A percentile compares a stretch with the other conserved stretches of the same genome.
Evolutionary conservation across 2,888 invertebrate species (phyloP).

Genomic region (Eristalinus sepulchralis): DNA sequence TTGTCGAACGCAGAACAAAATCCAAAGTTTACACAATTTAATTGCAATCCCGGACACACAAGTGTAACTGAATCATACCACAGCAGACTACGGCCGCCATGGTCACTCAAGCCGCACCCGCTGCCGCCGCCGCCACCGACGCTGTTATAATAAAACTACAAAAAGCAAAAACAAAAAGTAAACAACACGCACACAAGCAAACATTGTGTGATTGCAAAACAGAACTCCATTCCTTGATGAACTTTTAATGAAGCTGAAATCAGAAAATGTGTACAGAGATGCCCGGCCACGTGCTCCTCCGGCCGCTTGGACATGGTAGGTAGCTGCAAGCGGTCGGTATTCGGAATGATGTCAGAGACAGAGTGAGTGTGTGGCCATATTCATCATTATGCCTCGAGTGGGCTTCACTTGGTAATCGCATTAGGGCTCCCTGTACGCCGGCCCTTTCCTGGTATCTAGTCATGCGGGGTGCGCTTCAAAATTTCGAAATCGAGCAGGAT

Average conservation of each 20-base stretch:
- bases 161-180: slow-evolving; percentile 1
- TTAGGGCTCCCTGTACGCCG: slow-evolving; percentile 8
- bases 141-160: not conserved
- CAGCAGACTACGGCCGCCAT: not conserved
- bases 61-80: slow-evolving; percentile 14
- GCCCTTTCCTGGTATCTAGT: slow-evolving; percentile 11
- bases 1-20: slow-evolving; percentile 17
- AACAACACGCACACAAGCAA: not conserved
- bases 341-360: slow-evolving; percentile 13
- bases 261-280: slow-evolving; percentile 17
- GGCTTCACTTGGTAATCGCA: slow-evolving; percentile 20
- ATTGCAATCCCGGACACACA: slow-evolving; percentile 36
- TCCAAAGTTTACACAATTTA: slow-evolving; percentile 38
- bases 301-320: not conserved
- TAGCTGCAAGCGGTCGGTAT: not conserved
- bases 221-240: slow-evolving; percentile 32
- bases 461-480: not conserved
- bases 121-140: slow-evolving; percentile 25
- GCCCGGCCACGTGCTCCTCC: not conserved
- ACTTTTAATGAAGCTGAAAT: slow-evolving; percentile 32
- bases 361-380: slow-evolving; percentile 3
- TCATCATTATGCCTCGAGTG: slow-evolving; percentile 19
- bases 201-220: slow-evolving; percentile 9
- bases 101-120: slow-evolving; percentile 32
- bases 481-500: not conserved